Evolutionary conservation across 2,797 vertebrate genomes (phyloP).

Genomic region (Petrocephalus sullivani): DNA sequence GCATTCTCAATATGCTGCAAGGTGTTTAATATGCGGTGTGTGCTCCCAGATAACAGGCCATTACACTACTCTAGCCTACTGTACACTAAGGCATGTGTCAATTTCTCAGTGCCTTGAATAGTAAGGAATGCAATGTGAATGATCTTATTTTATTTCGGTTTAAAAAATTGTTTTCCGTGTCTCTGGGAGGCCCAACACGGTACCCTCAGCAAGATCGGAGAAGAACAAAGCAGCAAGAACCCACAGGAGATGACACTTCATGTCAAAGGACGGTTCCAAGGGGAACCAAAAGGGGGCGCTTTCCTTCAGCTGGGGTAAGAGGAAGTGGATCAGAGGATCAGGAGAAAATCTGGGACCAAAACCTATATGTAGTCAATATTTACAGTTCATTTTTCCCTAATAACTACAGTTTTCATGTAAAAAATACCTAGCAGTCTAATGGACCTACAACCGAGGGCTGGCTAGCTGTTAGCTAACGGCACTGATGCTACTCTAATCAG

Average conservation of each 20-base stretch:
- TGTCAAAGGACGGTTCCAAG: background rate
- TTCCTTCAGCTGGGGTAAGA: background rate
- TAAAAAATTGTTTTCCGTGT: background rate
- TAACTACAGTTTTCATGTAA: background rate
- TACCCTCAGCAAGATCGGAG: background rate
- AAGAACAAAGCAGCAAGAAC: background rate
- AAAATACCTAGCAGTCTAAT: background rate
- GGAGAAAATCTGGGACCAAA: background rate
- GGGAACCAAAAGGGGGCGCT: background rate
- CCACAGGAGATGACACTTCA: background rate
- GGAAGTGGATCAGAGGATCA: background rate
- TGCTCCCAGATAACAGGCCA: no score
- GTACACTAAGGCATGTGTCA: no score
- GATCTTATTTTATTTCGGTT: background rate
- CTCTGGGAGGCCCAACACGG: background rate
- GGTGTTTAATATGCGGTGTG: no score
- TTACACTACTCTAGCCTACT: no score
- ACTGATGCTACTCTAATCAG: background rate
- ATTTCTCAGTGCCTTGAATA: no score
- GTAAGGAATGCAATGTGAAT: no score
- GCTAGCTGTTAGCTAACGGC: background rate
- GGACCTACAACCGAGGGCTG: background rate
- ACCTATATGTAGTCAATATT: background rate
- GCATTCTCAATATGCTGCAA: no score
- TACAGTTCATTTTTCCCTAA: background rate